Conservation (phyloP, 1,140 invertebrate genomes). For the Fopius arisanus region DNA sequence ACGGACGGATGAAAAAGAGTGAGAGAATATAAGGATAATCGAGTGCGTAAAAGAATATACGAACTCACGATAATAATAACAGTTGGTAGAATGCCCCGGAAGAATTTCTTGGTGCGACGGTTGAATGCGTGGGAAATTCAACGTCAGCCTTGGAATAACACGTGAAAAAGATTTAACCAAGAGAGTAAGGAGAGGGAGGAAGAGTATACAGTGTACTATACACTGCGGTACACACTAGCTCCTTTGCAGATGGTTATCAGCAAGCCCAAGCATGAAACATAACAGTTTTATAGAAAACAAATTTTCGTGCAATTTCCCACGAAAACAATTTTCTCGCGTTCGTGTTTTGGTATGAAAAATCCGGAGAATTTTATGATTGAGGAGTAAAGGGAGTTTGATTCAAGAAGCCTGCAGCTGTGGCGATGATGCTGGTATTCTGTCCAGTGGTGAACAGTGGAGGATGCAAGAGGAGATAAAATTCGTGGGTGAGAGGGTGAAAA, state of each 20-base stretch:
- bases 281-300: conserved; percentile 4
- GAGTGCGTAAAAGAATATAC: not conserved
- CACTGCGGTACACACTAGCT: not conserved
- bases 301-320: conserved; percentile 3
- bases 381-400: not conserved
- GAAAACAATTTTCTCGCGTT: conserved; percentile 7
- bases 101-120: not conserved
- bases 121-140: conserved; percentile 9
- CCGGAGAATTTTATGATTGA: not conserved
- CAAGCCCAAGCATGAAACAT: not conserved
- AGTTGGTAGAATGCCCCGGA: not conserved
- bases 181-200: not conserved
- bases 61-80: conserved; percentile 10
- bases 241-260: conserved; percentile 6
- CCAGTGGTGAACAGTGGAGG: not conserved
- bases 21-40: no score
- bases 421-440: not conserved
- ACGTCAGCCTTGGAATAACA: conserved; percentile 1
- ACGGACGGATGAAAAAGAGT: no score
- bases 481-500: not conserved
- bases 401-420: not conserved
- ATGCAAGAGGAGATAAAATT: not conserved
- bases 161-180: conserved; percentile 1
- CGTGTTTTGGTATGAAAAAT: not conserved
- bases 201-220: no score